Conservation (phyloP, 2,888 invertebrate genomes). For the Chironomus riparius region DNA sequence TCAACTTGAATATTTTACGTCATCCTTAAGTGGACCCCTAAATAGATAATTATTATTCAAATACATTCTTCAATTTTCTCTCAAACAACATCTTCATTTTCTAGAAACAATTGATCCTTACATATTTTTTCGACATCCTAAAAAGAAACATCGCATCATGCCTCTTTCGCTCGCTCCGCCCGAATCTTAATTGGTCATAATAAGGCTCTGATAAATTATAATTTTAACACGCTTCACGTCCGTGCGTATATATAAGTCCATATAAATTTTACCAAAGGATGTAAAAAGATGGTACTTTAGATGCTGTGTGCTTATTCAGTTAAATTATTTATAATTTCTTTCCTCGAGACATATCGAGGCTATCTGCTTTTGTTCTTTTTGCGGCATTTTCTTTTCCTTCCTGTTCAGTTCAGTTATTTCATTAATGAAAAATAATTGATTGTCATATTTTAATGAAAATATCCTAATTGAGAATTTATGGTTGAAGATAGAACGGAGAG, state of each 20-base stretch:
- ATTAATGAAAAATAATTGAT: slow-evolving; percentile 24
- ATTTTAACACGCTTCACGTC: background rate
- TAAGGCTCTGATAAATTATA: slow-evolving; percentile 4
- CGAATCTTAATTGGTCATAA: slow-evolving; percentile 4
- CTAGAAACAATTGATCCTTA: background rate
- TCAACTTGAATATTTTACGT: no score
- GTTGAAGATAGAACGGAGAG: background rate
- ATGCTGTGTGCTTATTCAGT: background rate
- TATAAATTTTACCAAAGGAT: background rate
- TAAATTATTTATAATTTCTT: background rate
- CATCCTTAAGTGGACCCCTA: no score
- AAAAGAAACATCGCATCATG: background rate
- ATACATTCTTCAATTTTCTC: background rate
- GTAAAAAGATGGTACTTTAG: background rate
- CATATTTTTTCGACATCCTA: background rate
- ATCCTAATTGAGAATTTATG: slow-evolving; percentile 22
- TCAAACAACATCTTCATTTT: background rate
- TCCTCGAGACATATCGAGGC: background rate
- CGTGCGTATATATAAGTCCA: background rate
- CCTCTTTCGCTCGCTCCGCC: background rate
- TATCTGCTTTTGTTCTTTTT: background rate
- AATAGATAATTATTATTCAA: background rate
- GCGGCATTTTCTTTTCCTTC: background rate
- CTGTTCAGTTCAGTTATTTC: background rate
- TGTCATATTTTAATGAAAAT: slow-evolving; percentile 23